Evolutionary conservation across 2,797 vertebrate genomes (phyloP), one percentile per base, ranked within the genome.

Genomic region (Parambassis ranga): DNA sequence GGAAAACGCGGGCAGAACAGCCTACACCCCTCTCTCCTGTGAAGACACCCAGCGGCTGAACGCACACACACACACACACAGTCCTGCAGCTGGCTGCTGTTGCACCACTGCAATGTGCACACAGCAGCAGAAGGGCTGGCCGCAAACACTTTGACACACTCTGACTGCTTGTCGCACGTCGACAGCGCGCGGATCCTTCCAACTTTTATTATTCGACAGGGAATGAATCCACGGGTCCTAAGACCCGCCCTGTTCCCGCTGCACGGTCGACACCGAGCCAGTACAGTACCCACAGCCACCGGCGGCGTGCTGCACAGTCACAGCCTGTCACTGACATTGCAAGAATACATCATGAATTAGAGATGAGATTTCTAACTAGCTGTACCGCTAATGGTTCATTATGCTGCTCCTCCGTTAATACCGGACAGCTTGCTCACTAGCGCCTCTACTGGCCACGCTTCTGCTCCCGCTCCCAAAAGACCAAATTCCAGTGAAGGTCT

Each of bases 181-280:
- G 14, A 48, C 72, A 14, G 56, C 51, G 6, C 75, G 19, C 58
- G 10, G 44, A 37, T 22, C 69, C 75, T 4, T 44, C 23, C 58
- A 90, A 90, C 86, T 90, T 89, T 88, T 81, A 75, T 78, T 77
- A 69, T 81, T 42, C 72, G 37, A 56, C 44, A n/a, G 42, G 10
- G 53, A 46, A 46, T 22, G n/a, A 24, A 51, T 22, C 70, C 64
- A n/a, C 0, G 81, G 86, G 87, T 90, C 87, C 81, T 89, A 89
- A 82, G 5, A 68, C 3, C 86, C 86, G 74, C 67, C 82, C n/a
- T 2, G 39, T 86, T 81, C 27, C 59, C 10, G 16, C 43, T 15
- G 32, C 18, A 1, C 13, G 9, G 16, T 11, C 36, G 5, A 27
- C 28, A 13, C 23, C 31, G 7, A 13, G n/a, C 6, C 20, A 7